These are phyloP conservation scores for Elmis aenea DNA, from an alignment of 2,888 invertebrate species.

Conservation along the genomic window DNA sequence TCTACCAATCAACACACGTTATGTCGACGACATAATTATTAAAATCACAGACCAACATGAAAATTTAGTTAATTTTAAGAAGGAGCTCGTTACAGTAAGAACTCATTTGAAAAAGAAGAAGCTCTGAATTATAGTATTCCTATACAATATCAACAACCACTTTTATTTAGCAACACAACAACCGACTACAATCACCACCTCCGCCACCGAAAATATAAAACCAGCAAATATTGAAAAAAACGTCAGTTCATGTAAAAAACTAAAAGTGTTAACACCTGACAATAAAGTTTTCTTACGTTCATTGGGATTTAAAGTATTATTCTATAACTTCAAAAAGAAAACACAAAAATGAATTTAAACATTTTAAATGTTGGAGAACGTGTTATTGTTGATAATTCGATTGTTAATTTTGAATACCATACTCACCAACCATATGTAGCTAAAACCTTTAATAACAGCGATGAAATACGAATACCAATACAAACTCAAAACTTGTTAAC, in stretches of 20 bases:
- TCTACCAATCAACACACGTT: conserved; percentile 9
- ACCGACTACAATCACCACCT: too few species aligned
- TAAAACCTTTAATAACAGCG: conserved; percentile 3
- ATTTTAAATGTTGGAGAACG: too few species aligned
- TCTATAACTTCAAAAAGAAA: too few species aligned
- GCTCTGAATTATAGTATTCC: too few species aligned
- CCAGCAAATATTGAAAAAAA: conserved; percentile 1
- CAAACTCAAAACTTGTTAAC: not conserved
- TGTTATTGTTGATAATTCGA: conserved; percentile 4
- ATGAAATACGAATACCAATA: conserved; percentile 9
- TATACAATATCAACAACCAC: conserved; percentile 4
- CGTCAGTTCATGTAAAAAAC: not conserved
- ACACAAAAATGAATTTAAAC: too few species aligned
- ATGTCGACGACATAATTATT: conserved; percentile 9
- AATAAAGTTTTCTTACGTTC: conserved; percentile 3
- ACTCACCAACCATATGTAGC: conserved; percentile 6
- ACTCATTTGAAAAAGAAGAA: not conserved
- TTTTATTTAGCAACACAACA: too few species aligned
- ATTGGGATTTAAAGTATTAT: conserved; percentile 5
- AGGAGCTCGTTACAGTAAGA: conserved; percentile 1
- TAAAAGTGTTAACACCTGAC: conserved; percentile 1
- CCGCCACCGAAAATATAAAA: conserved; percentile 2
- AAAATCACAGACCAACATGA: conserved; percentile 13
- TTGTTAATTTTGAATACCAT: conserved; percentile 3
- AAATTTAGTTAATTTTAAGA: conserved; percentile 3